These are phyloP conservation scores for Microctonus hyperodae DNA, from an alignment of 2,888 invertebrate species.

Conservation along the genomic window DNA sequence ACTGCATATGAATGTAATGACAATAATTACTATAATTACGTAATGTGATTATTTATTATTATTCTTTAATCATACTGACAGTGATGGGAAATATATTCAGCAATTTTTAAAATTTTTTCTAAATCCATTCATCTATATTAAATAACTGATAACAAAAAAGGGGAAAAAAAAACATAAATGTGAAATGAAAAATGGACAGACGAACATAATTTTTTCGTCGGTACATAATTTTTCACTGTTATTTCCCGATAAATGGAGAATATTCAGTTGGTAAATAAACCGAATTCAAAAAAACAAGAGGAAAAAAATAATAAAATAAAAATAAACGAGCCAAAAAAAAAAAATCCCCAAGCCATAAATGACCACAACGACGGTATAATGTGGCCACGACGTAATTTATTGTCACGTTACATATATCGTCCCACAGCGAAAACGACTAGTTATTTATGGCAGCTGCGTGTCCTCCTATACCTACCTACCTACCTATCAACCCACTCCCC, in stretches of 20 bases:
- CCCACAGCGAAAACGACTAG: conserved; percentile 20
- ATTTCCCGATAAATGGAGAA: conserved; percentile 15
- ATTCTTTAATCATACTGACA: too few species aligned
- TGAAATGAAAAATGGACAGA: not conserved
- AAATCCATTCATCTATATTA: not conserved
- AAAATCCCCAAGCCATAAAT: conserved; percentile 24
- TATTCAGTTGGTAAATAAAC: not conserved
- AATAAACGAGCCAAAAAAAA: conserved; percentile 5
- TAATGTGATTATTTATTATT: not conserved
- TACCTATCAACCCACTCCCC: not conserved
- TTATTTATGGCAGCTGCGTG: conserved; percentile 34
- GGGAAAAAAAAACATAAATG: not conserved
- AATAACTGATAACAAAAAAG: not conserved
- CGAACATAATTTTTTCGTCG: not conserved
- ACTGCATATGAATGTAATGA: not conserved
- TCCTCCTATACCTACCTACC: conserved; percentile 24
- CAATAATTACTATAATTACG: not conserved
- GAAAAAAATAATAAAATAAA: conserved; percentile 11
- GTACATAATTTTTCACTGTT: conserved; percentile 9
- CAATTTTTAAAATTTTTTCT: not conserved
- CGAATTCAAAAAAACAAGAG: not conserved
- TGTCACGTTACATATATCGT: conserved; percentile 29
- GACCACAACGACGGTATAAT: conserved; percentile 34
- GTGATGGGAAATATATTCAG: too few species aligned
- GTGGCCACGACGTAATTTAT: conserved; percentile 35